Base-by-base conservation (phyloP, 1,140 invertebrate species). In the Drosophila gunungcola region DNA sequence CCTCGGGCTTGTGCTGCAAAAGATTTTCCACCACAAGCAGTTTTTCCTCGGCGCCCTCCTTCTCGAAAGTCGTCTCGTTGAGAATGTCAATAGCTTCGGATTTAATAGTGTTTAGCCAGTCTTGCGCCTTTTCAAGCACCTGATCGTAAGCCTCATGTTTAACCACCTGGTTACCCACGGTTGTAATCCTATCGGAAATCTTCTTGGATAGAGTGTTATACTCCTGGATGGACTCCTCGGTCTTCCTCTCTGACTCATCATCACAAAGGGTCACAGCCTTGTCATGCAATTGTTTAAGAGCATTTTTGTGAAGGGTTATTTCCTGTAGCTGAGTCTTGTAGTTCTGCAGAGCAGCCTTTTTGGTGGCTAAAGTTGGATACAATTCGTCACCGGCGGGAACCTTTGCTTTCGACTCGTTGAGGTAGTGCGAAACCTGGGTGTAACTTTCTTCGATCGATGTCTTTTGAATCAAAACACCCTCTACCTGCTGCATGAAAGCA, bases 361-460 rank as follows among this genome's bases (percentile, higher is more conserved):
- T 98, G 69, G 98, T 96, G 7, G 96, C 94, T 41, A 98, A 92
- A 3, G 95, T 97, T 27, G 96, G 94, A 75, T 96, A 94, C 0
- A 97, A 92, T 70, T 96, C 95, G 51, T 95, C 94, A 53, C 95
- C 94, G 41, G 94, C 94, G 1, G 95, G 94, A 10, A 96, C 92
- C 91, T 96, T 96, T 29, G 94, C 93, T 81, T 96, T 94, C 1
- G 94, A 94, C 68, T 97, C 96, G 38, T 94, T 93, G 6, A 98
- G 94, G 96, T 97, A 98, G 82, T 96, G 95, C 73, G 95, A 95
- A 4, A 96, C 95, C 93, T 98, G 96, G 53, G 95, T 95, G 74
- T 96, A 96, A 70, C 96, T 98, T 81, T 98, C 97, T 86, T 98
- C 97, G 89, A 98, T 97, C 1, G 97, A 97, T 5, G 97, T 97